phyloP scores from a whole-genome alignment of 1,140 invertebrate genomes.

The Drosophila bipectinata region DNA sequence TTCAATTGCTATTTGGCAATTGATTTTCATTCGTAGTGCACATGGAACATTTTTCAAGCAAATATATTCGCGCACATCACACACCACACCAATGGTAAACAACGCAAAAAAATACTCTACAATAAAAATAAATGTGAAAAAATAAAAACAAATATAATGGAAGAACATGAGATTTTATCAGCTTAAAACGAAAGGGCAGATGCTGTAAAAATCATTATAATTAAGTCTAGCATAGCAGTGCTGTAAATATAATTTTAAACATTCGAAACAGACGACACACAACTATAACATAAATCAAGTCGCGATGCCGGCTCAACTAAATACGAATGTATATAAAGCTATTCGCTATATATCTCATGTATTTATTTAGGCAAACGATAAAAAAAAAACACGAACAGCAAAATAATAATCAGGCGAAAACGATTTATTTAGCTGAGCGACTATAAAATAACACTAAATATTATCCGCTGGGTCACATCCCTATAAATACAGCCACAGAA shows the following conservation, averaged over 20 bases:
- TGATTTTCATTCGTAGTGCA: conserved; percentile 41
- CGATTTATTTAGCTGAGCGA: conserved; percentile 33
- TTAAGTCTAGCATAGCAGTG: conserved; percentile 63
- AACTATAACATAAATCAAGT: conserved; percentile 68
- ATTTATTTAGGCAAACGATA: conserved; percentile 9
- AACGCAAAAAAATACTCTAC: conserved; percentile 30
- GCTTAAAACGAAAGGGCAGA: conserved; percentile 56
- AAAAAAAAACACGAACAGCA: conserved; percentile 13
- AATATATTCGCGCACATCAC: conserved; percentile 31
- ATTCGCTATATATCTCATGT: conserved; percentile 28
- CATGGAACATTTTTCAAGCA: conserved; percentile 32
- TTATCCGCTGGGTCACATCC: conserved; percentile 27
- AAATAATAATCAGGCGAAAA: conserved; percentile 16
- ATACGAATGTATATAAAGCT: conserved; percentile 40
- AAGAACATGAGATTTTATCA: conserved; percentile 70
- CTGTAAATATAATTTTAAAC: conserved; percentile 80
- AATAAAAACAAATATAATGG: conserved; percentile 26
- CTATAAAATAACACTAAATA: conserved; percentile 28
- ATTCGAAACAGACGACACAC: conserved; percentile 49
- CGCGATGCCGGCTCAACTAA: conserved; percentile 23
- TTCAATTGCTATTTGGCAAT: conserved; percentile 42
- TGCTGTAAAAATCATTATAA: conserved; percentile 75
- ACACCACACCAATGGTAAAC: conserved; percentile 4
- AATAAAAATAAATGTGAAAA: conserved; percentile 44
- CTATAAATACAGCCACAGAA: conserved; percentile 28